Evolutionary conservation across 2,888 invertebrate species (phyloP).

Genomic region (Acrobasis repandana): DNA sequence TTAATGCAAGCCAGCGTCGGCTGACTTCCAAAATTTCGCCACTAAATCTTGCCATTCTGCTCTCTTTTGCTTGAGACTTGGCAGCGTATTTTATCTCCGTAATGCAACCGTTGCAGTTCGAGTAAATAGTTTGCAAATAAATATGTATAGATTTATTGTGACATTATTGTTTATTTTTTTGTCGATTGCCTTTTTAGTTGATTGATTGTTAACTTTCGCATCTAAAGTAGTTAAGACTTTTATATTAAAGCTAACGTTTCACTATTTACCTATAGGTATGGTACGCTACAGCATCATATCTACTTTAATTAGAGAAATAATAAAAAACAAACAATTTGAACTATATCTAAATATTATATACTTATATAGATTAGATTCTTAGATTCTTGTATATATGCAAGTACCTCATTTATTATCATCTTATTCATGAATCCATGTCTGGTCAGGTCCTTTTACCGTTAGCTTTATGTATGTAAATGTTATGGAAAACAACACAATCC

Average conservation of each 20-base stretch:
- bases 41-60: conserved; percentile 75
- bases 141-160: conserved; percentile 26
- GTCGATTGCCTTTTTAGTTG: not conserved
- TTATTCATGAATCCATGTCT: too few species aligned
- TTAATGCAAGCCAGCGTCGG: conserved; percentile 75
- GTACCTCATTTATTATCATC: too few species aligned
- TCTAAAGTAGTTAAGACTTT: not conserved
- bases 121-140: conserved; percentile 65
- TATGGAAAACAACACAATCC: conserved; percentile 11
- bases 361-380: too few species aligned
- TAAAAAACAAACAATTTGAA: too few species aligned
- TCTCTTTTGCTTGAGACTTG: conserved; percentile 79
- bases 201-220: not conserved
- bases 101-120: conserved; percentile 72
- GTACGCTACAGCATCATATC: too few species aligned
- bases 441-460: not conserved
- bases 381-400: too few species aligned
- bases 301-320: too few species aligned
- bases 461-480: not conserved
- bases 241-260: too few species aligned
- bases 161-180: too few species aligned
- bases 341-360: too few species aligned
- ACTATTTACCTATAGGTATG: too few species aligned
- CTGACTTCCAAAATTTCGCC: conserved; percentile 81
- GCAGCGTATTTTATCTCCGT: conserved; percentile 78